Evolutionary conservation across 2,888 invertebrate species (phyloP).

Genomic region (Agriopis leucophaearia): DNA sequence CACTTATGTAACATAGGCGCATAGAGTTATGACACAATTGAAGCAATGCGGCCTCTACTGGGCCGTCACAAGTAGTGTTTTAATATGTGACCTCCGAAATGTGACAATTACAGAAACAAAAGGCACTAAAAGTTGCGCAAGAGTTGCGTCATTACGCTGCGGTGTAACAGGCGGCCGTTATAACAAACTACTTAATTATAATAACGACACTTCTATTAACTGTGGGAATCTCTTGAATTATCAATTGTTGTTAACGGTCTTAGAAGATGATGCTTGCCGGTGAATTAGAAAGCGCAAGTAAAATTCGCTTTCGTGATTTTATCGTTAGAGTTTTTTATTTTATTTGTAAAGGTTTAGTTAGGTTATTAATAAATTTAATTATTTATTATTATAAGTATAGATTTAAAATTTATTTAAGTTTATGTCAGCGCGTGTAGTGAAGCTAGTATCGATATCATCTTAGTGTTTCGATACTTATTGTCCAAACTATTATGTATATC

Average conservation of each 20-base stretch:
- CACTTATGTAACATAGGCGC: conserved; percentile 7
- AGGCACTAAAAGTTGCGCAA: conserved; percentile 36
- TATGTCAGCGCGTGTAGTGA: too few species aligned
- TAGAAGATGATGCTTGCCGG: conserved; percentile 41
- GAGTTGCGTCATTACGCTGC: conserved; percentile 40
- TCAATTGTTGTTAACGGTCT: conserved; percentile 50
- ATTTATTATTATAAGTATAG: too few species aligned
- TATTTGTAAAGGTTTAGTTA: too few species aligned
- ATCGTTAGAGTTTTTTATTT: conserved; percentile 1
- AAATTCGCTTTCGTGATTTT: conserved; percentile 44
- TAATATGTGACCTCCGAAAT: conserved; percentile 38
- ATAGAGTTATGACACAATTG: conserved; percentile 18
- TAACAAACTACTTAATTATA: conserved; percentile 45
- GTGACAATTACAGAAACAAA: conserved; percentile 40
- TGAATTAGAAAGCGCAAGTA: conserved; percentile 57
- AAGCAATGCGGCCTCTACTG: conserved; percentile 12
- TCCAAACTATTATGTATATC: too few species aligned
- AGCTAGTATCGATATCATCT: too few species aligned
- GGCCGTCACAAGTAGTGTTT: conserved; percentile 1
- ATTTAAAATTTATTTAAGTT: too few species aligned
- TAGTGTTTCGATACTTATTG: too few species aligned
- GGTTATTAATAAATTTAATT: too few species aligned
- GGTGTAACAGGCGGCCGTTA: conserved; percentile 43
- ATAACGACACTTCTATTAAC: conserved; percentile 41
- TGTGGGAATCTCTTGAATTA: conserved; percentile 54